Base-by-base conservation (phyloP, 1,140 invertebrate species). In the Drosophila elegans region DNA sequence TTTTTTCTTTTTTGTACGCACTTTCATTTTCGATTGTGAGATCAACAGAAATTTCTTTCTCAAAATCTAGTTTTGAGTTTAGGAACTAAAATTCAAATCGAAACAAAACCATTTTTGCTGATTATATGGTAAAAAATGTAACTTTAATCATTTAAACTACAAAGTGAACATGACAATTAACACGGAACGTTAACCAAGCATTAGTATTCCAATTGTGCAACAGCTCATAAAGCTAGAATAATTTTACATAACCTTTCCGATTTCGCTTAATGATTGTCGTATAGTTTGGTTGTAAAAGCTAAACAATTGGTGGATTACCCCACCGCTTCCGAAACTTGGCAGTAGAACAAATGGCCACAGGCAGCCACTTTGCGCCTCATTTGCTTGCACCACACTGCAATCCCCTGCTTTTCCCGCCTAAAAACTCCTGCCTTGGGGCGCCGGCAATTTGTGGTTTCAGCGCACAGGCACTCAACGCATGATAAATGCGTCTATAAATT, bases 401-500 rank as follows among this genome's bases (percentile, higher is more conserved):
- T 41, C 41, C 49, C 54, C 39, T 21, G 11, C 29, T 32, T 5
- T 32, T 4, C 41, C 49, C 54, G 27, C 13, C 11, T 4, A 38
- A n/a, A 27, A 63, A 6, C 39, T 52, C n/a, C 13, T 46, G n/a
- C 45, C 45, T 34, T 29, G 13, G 11, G 41, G 45, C 68, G 44
- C 41, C 41, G 39, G 13, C 39, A 44, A 39, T 25, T 29, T 34
- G 46, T 39, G 74, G 53, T 75, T 68, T 86, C 63, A 74, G 44
- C 74, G 42, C 62, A 82, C 62, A 63, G 68, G 80, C 62, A 79
- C 88, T 88, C 56, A 78, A 61, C 63, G 82, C 63, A 85, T 88
- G 83, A 86, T 82, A 86, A 78, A 82, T 86, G 83, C 74, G 78
- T 48, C 68, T 62, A 85, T 86, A 81, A 86, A 78, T 48, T 74